Base-by-base conservation (phyloP, 2,113 vertebrate species). In the Taurulus bubalis region DNA sequence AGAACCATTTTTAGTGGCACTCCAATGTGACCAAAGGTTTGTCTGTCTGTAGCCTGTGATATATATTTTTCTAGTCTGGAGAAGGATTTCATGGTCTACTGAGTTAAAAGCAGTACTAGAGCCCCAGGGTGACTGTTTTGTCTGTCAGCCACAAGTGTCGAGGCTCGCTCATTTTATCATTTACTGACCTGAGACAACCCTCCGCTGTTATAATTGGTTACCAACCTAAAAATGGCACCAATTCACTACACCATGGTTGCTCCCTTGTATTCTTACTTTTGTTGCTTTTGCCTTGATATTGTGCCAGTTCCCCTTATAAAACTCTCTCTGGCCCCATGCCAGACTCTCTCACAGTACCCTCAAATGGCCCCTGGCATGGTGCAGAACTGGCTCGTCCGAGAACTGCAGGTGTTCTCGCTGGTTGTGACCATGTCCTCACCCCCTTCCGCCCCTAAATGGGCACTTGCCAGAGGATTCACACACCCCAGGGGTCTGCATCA, bases 151-250 rank as follows among this genome's bases (percentile, higher is more conserved):
- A 86, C 74, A 83, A 91, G 79, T 90, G 67, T 83, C 73, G 56
- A 85, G 74, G 59, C 77, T 38, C 2, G 28, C 70, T 88, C 84
- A 82, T 89, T 91, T 91, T 86, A 93, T 90, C 87, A 88, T 71
- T 80, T 87, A 90, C 90, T 91, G 91, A 91, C 90, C 92, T 84
- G 77, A 89, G 79, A 86, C 89, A 87, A 91, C 88, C 89, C 71
- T 82, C 42, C 59, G n/a, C 85, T 84, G 72, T 77, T 88, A 74
- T 85, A 87, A 88, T 89, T 76, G 77, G 82, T 87, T 81, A 88
- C 81, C 87, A 87, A 53, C 68, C 82, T 85, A 80, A 91, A 88
- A 87, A 73, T 38, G n/a, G 71, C 80, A 85, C 79, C 58, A 40
- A 70, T 83, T 89, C 67, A 84, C 60, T 51, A 20, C 80, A 58